Percentiles rank a stretch among this genome's conserved stretches.
Conservation (phyloP, 2,113 vertebrate genomes). For the Gambusia affinis region DNA sequence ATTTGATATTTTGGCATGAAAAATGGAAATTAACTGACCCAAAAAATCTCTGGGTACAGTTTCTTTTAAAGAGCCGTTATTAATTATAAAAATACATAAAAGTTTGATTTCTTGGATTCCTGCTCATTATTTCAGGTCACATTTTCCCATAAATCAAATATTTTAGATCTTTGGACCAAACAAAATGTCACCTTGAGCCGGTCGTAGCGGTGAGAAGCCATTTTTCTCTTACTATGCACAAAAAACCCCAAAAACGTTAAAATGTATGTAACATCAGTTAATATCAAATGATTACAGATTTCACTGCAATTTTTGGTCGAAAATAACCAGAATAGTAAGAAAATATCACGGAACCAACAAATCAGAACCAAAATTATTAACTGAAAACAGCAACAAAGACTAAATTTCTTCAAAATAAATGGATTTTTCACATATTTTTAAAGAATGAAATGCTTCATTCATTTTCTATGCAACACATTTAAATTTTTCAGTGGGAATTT, state of each 20-base stretch:
- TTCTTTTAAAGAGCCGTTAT: neutral
- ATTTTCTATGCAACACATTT: neutral
- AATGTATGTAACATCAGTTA: neutral
- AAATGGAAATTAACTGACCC: neutral
- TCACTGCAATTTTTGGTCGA: neutral
- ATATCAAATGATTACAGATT: neutral
- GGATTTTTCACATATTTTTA: neutral
- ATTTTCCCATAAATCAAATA: neutral
- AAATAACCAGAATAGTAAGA: neutral
- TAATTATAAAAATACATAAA: neutral
- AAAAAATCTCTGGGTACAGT: neutral
- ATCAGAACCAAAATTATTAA: neutral
- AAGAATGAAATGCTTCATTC: neutral
- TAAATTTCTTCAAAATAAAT: neutral
- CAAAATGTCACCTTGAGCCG: neutral
- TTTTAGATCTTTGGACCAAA: constrained; percentile 1
- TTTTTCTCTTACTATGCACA: neutral
- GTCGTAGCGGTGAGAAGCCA: neutral
- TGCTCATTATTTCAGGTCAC: neutral
- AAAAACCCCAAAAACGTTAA: neutral
- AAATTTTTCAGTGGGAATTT: neutral
- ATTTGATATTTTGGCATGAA: neutral
- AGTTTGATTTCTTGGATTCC: neutral
- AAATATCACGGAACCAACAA: neutral
- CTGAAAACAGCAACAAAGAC: neutral